phyloP scores from a whole-genome alignment of 2,113 vertebrate genomes.

The Clarias magur region DNA sequence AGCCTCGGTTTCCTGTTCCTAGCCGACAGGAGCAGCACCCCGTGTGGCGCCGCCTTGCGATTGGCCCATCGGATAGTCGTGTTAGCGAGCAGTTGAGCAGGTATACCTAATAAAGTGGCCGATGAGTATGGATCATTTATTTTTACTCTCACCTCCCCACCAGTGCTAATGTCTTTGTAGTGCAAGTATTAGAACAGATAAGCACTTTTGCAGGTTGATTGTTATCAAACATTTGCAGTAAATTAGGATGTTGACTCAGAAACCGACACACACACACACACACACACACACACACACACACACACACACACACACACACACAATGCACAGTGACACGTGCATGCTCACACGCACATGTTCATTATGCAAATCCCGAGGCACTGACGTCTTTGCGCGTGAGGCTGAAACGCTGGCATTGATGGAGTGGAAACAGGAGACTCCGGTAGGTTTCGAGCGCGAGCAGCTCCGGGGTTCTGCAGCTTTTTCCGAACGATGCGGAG shows the following conservation, averaged over 20 bases:
- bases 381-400: background rate
- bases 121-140: too few species aligned
- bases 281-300: background rate
- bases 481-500: background rate
- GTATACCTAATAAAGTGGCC: too few species aligned
- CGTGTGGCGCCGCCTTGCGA: too few species aligned
- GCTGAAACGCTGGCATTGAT: background rate
- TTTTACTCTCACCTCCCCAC: background rate
- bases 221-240: background rate
- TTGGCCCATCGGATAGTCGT: too few species aligned
- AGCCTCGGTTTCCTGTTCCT: too few species aligned
- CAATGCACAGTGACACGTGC: background rate
- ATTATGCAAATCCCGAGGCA: background rate
- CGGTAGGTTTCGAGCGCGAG: background rate
- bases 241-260: background rate
- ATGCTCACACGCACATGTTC: background rate
- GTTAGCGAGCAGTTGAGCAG: too few species aligned
- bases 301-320: background rate
- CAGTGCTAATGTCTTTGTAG: background rate
- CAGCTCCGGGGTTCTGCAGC: background rate
- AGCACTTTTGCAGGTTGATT: background rate
- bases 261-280: background rate
- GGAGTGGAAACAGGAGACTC: background rate
- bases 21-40: too few species aligned
- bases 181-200: background rate